phyloP scores from a whole-genome alignment of 2,888 invertebrate genomes.

The Ceriagrion tenellum region DNA sequence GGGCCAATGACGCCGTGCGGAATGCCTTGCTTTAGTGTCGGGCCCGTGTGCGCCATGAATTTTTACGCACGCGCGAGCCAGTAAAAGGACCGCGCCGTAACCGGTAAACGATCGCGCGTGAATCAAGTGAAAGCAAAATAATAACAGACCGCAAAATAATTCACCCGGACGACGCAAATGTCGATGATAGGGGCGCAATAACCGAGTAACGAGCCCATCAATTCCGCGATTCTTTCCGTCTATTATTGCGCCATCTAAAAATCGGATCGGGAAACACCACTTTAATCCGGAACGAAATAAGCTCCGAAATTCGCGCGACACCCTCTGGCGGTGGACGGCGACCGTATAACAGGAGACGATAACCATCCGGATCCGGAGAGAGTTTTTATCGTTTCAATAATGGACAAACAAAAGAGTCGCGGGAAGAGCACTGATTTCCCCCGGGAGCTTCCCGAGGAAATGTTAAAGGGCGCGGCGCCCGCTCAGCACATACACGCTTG shows the following conservation, averaged over 20 bases:
- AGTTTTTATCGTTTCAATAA: slow-evolving; percentile 14
- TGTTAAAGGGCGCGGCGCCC: neutral
- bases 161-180: neutral
- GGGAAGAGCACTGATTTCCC: slow-evolving; percentile 55
- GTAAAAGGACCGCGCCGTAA: neutral
- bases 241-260: neutral
- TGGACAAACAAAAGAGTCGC: slow-evolving; percentile 60
- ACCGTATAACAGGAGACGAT: neutral
- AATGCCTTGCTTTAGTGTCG: neutral
- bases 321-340: neutral
- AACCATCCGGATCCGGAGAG: neutral
- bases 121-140: neutral
- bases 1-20: neutral
- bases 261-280: neutral
- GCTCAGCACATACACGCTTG: neutral
- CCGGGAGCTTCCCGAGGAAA: slow-evolving; percentile 43
- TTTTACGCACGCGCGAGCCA: neutral
- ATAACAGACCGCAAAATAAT: neutral
- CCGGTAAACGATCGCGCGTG: neutral
- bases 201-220: neutral
- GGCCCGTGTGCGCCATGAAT: neutral
- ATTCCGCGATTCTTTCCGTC: neutral
- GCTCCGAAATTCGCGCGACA: neutral
- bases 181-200: slow-evolving; percentile 17
- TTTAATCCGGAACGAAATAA: slow-evolving; percentile 10